phyloP scores from a whole-genome alignment of 2,888 invertebrate genomes.

The Troglohyphantes excavatus region DNA sequence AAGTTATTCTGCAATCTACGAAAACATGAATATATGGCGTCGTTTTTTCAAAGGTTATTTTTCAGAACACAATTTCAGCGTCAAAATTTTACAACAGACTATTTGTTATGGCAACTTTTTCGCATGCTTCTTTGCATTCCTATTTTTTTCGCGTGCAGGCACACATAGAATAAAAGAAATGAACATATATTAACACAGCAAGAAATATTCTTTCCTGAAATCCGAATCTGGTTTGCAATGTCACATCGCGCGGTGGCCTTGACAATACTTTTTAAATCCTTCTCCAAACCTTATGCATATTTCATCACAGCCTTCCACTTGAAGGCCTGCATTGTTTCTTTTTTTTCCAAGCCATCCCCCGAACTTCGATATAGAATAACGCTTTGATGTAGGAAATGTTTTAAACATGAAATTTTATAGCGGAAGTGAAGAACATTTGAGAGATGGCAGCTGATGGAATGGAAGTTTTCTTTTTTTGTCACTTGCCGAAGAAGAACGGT shows the following conservation, averaged over 20 bases:
- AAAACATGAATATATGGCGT: no score
- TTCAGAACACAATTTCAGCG: no score
- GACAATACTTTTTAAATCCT: constrained; percentile 40
- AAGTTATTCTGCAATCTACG: no score
- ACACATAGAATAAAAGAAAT: no score
- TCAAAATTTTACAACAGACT: no score
- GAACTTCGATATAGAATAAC: constrained; percentile 11
- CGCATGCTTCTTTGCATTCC: no score
- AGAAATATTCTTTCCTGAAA: neutral
- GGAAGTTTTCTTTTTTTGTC: neutral
- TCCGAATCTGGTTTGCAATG: neutral
- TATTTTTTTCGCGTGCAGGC: no score
- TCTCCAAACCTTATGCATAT: constrained; percentile 57
- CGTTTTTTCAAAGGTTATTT: no score
- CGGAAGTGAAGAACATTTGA: constrained; percentile 48
- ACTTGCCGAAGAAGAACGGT: neutral
- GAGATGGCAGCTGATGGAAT: constrained; percentile 50
- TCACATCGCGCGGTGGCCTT: neutral
- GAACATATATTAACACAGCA: no score
- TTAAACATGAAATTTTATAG: constrained; percentile 69
- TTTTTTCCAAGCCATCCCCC: constrained; percentile 16
- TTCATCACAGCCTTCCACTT: constrained; percentile 44
- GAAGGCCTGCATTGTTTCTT: constrained; percentile 50
- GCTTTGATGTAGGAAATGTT: constrained; percentile 50
- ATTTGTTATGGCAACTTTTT: no score